Evolutionary conservation across 2,113 vertebrate genomes (phyloP).

Genomic region (Halichoerus grypus): DNA sequence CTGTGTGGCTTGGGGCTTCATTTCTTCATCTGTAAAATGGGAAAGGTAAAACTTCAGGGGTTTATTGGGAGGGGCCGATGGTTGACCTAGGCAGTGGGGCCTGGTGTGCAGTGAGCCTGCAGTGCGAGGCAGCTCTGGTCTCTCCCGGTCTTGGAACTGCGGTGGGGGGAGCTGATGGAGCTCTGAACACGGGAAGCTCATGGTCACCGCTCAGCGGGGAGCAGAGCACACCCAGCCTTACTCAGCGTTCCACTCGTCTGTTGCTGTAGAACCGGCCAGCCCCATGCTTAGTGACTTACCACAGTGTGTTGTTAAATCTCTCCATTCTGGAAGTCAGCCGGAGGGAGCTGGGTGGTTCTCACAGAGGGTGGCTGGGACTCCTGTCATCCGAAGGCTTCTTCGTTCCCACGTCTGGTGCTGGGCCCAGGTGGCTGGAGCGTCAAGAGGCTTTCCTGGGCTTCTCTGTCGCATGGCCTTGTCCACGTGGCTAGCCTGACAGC

Average conservation of each 20-base stretch:
- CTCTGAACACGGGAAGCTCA: not conserved
- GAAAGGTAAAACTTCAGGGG: not conserved
- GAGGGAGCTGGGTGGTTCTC: not conserved
- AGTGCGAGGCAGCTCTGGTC: not conserved
- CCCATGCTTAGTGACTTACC: not conserved
- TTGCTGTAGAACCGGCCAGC: not conserved
- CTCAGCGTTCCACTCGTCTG: not conserved
- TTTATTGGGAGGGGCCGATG: not conserved
- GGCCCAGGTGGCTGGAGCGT: not conserved
- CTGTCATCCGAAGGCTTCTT: not conserved
- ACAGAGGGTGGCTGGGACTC: not conserved
- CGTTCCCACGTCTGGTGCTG: not conserved
- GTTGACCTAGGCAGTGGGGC: not conserved
- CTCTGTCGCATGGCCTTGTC: not conserved
- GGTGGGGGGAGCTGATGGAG: not conserved
- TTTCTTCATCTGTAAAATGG: not conserved
- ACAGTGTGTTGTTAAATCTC: not conserved
- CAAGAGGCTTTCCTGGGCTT: not conserved
- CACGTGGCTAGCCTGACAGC: fast-evolving
- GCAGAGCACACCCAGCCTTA: not conserved
- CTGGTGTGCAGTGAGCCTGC: not conserved
- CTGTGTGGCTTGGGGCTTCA: not conserved
- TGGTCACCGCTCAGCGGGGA: not conserved
- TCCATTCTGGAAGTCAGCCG: not conserved
- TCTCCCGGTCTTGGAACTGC: not conserved